Evolutionary conservation across 1,140 invertebrate genomes (phyloP), one percentile per base, ranked within the genome.

Genomic region (Hesperophylax magnus): DNA sequence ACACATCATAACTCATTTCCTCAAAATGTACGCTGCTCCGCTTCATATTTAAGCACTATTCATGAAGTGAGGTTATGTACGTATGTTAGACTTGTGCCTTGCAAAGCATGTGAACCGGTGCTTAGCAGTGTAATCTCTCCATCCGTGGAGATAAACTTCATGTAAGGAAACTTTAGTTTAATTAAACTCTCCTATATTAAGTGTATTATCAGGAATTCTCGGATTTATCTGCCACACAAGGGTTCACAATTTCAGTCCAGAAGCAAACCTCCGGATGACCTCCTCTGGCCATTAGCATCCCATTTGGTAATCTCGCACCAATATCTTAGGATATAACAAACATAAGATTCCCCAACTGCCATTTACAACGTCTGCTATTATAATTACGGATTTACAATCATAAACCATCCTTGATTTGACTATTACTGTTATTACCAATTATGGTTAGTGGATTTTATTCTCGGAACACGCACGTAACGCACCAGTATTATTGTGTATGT

Each of bases 121-220:
- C 58, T 61, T 81, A 81, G 71, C 56, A 34, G 58, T 52, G 72
- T 81, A 81, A 81, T 81, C 79, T 81, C 79, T 77, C 67, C 72
- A 81, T 69, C 79, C 75, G 63, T 61, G 74, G 79, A 58, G 79
- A 81, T 81, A 81, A 81, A 81, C 72, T 77, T 77, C 80, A 39
- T 61, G 58, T 77, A 77, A 67, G 56, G 56, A 77, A 75, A 81
- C 56, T 81, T 74, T 75, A 77, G 79, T 81, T 81, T 81, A 81
- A 81, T 81, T 81, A 81, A 81, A 81, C 79, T 53, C 76, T 77
- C 76, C 76, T 77, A 47, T 77, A 77, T 77, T 77, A 77, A 53
- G 56, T 77, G 60, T 77, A 77, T 63, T 77, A 77, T 63, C 76
- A 65, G 39, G 76, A 77, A 77, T 77, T 58, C 74, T 39, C 60